Evolutionary conservation across 2,113 vertebrate genomes (phyloP).

Genomic region (Nannospalax galili): DNA sequence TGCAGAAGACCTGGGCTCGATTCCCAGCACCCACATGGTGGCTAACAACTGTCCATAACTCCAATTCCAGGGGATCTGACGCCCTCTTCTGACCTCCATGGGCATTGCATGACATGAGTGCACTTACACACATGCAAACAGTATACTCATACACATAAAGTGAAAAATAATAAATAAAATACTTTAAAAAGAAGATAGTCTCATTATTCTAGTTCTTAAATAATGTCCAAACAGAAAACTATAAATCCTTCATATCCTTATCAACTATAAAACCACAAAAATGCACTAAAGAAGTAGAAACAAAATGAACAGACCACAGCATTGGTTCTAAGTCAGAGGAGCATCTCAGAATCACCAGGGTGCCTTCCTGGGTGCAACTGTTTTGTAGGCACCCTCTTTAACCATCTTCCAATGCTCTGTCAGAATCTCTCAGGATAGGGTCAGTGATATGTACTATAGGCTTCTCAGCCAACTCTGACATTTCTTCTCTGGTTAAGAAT

Average conservation of each 20-base stretch:
- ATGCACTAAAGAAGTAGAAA: neutral
- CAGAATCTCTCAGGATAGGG: neutral
- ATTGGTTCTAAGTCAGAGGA: neutral
- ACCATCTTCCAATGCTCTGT: neutral
- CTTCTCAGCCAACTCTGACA: neutral
- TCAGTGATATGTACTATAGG: neutral
- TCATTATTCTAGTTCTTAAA: too few species aligned
- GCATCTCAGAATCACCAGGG: neutral
- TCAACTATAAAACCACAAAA: neutral
- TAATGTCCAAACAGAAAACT: neutral
- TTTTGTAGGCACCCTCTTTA: neutral
- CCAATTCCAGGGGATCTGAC: too few species aligned
- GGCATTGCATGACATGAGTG: too few species aligned
- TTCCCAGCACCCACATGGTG: too few species aligned
- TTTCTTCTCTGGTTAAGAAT: constrained; percentile 19
- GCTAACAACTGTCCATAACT: too few species aligned
- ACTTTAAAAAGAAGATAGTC: too few species aligned
- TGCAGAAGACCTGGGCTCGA: too few species aligned
- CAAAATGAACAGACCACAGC: neutral
- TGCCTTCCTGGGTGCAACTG: neutral
- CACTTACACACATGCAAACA: too few species aligned
- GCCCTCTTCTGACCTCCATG: too few species aligned
- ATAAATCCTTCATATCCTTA: neutral
- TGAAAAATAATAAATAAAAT: too few species aligned
- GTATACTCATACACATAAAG: too few species aligned